Conservation (phyloP, 2,888 invertebrate genomes). For the Rhopalosiphum nymphaeae region DNA sequence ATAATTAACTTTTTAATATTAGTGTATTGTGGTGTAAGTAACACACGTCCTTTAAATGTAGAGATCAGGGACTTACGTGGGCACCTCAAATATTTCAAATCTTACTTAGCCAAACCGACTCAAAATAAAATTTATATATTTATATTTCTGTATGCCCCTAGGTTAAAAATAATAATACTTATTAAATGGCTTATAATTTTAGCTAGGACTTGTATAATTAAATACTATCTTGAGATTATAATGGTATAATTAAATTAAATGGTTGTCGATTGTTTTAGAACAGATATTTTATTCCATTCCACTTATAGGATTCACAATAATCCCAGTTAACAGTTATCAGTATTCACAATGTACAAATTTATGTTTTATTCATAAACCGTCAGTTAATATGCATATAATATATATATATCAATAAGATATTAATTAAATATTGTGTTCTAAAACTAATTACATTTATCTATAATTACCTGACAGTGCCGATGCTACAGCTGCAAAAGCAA, state of each 20-base stretch:
- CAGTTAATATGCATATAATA: not conserved
- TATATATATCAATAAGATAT: not conserved
- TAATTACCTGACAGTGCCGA: conserved; percentile 88
- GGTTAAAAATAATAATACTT: not conserved
- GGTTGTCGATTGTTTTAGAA: not conserved
- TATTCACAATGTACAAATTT: not conserved
- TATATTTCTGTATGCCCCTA: not conserved
- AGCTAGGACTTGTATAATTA: not conserved
- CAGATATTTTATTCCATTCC: not conserved
- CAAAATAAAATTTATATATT: not conserved
- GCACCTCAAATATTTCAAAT: not conserved
- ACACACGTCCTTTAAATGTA: not conserved
- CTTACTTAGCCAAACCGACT: not conserved
- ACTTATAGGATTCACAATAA: not conserved
- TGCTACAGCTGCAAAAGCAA: conserved; percentile 91
- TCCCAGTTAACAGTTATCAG: not conserved
- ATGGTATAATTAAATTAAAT: not conserved
- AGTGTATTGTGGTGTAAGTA: not conserved
- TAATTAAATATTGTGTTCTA: not conserved
- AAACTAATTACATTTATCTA: not conserved
- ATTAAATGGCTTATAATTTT: not conserved
- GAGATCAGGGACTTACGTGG: not conserved
- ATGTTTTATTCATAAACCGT: not conserved
- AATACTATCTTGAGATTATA: not conserved
- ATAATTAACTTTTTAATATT: not conserved